Evolutionary conservation across 1,140 invertebrate species (phyloP), one percentile per base, ranked within the genome.

Genomic region (Drosophila guanche): DNA sequence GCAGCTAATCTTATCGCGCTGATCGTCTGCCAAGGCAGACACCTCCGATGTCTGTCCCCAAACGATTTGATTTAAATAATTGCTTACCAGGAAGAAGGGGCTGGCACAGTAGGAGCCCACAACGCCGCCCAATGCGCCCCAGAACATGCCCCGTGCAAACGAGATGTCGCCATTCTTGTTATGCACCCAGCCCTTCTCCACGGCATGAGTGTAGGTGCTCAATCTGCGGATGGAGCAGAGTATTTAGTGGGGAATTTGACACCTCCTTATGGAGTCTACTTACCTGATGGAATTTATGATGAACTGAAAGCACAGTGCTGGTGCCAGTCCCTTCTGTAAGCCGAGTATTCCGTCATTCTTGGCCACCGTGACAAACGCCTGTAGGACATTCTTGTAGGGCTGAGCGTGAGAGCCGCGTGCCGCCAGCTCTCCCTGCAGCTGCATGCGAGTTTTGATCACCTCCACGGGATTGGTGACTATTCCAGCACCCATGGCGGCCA

Each of bases 381-480:
- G 95, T 12, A 96, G 92, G 8, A 96, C 93, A 70, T 96, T 95
- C 41, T 92, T 92, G 66, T 95, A 96, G n/a, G 93, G 91, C 12
- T 94, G 91, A 0, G 88, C 85, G 67, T 92, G 91, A 4, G 92
- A 90, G 16, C 95, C 95, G 41, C 93, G 92, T 2, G 94, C 94
- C 61, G 94, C 93, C 10, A 98, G 90, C 89, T 98, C 97, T 12
- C 97, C 97, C 91, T 98, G 97, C 0, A 98, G 92, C 89, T 98
- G 97, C 72, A 98, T 94, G 14, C 97, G 93, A 7, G 96, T 98
- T 92, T 98, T 98, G 0, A 98, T 94, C 1, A 95, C 95, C 90
- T 99, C 97, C 40, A 98, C 92, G 3, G 94, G 94, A 76, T 95
- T 95, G 20, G 94, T 95, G 67, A 95, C 94, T 1, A 94, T 8